phyloP scores from a whole-genome alignment of 2,113 vertebrate genomes.

The Thermophis baileyi region DNA sequence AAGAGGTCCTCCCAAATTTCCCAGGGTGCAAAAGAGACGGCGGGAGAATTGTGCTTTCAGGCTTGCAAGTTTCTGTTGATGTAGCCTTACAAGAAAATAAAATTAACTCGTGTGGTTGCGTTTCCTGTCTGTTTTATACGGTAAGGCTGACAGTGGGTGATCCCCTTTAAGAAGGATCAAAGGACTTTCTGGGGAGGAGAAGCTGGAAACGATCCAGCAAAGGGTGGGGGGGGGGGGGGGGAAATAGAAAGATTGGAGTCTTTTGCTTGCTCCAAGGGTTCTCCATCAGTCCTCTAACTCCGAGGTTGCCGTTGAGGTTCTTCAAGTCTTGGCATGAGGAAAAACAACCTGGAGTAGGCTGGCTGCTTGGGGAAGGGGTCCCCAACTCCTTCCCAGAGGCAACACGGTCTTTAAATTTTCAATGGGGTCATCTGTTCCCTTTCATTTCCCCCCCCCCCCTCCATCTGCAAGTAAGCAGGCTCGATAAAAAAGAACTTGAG shows the following conservation, averaged over 20 bases:
- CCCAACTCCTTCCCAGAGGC: not conserved
- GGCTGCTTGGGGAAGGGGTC: not conserved
- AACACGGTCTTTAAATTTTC: not conserved
- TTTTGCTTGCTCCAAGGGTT: not conserved
- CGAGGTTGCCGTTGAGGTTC: not conserved
- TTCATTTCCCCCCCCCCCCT: accelerated
- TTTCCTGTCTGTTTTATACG: not conserved
- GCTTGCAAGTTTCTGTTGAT: not conserved
- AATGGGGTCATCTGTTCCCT: not conserved
- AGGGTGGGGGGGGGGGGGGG: not conserved
- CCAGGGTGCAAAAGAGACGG: not conserved
- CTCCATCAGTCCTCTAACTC: not conserved
- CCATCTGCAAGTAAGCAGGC: accelerated
- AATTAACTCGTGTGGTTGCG: not conserved
- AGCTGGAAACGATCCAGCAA: not conserved
- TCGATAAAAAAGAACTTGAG: accelerated
- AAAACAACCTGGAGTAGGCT: not conserved
- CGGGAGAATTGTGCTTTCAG: not conserved
- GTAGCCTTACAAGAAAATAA: not conserved
- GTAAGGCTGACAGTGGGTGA: not conserved
- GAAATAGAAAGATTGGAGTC: not conserved
- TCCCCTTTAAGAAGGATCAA: not conserved
- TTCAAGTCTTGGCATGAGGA: not conserved
- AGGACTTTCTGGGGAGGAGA: not conserved
- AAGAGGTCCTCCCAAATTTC: not conserved